These are phyloP conservation scores for Eupithecia vulgata DNA, from an alignment of 2,888 invertebrate species.

Conservation along the genomic window DNA sequence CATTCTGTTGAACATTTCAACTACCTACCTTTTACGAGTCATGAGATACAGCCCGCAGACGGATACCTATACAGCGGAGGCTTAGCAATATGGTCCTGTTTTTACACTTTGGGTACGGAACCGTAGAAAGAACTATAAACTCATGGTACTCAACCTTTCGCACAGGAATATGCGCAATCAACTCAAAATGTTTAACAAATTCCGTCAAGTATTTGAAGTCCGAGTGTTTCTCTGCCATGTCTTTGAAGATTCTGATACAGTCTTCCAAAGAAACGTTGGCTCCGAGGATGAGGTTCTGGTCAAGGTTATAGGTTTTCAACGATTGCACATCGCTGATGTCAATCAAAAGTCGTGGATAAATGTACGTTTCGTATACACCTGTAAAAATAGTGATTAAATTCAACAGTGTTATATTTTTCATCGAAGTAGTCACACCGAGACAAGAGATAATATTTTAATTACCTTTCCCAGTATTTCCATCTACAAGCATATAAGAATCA, in stretches of 20 bases:
- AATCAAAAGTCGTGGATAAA: slow-evolving; percentile 63
- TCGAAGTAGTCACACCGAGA: background rate
- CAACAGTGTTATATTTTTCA: background rate
- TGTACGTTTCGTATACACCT: slow-evolving; percentile 66
- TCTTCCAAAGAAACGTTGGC: slow-evolving; percentile 83
- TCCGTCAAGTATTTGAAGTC: slow-evolving; percentile 81
- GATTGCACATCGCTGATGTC: slow-evolving; percentile 68
- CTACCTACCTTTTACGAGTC: no score
- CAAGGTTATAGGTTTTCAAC: slow-evolving; percentile 61
- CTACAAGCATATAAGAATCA: slow-evolving; percentile 84
- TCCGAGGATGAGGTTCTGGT: slow-evolving; percentile 81
- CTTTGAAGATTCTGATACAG: slow-evolving; percentile 77
- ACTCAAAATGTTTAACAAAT: slow-evolving; percentile 83
- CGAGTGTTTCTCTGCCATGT: slow-evolving; percentile 59
- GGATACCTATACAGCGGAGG: no score
- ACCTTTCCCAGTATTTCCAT: slow-evolving; percentile 90
- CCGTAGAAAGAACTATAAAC: no score
- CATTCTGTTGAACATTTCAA: no score
- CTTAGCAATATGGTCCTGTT: no score
- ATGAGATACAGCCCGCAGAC: no score
- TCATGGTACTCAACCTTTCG: slow-evolving; percentile 79
- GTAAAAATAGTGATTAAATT: slow-evolving; percentile 29
- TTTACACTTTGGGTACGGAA: no score
- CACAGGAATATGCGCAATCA: slow-evolving; percentile 86
- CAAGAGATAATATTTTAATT: slow-evolving; percentile 5